phyloP scores from a whole-genome alignment of 2,797 vertebrate genomes.

The Malacoraja senta region DNA sequence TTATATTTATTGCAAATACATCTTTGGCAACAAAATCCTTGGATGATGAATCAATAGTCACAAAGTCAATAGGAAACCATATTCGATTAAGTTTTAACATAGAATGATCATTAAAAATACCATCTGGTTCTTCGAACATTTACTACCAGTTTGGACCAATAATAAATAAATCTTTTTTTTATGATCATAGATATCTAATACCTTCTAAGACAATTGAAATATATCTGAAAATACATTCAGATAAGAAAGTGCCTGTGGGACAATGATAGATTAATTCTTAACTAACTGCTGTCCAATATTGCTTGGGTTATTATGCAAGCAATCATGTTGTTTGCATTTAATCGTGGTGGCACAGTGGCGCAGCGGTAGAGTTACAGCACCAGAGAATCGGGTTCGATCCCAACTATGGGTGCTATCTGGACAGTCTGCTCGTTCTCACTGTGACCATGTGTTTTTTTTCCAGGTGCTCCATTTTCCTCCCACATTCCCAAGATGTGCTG shows the following conservation, averaged over 20 bases:
- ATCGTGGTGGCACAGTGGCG: too few relatives aligned
- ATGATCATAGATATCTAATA: background rate
- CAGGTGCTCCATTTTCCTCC: too few relatives aligned
- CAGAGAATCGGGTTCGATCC: too few relatives aligned
- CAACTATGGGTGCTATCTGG: too few relatives aligned
- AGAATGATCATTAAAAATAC: background rate
- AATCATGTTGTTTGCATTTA: too few relatives aligned
- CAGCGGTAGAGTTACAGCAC: too few relatives aligned
- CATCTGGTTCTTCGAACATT: background rate
- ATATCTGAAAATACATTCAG: background rate
- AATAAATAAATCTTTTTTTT: background rate
- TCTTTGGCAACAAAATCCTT: background rate
- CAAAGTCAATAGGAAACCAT: background rate
- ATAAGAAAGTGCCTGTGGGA: background rate
- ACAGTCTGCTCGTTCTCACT: too few relatives aligned
- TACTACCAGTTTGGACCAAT: background rate
- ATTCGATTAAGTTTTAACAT: background rate
- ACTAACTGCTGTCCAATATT: background rate
- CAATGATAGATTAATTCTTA: background rate
- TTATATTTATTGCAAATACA: background rate
- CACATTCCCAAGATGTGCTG: too few relatives aligned
- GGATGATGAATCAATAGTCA: background rate
- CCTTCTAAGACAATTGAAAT: background rate
- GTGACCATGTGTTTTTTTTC: too few relatives aligned
- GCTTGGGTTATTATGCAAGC: too few relatives aligned